phyloP scores from a whole-genome alignment of 2,797 vertebrate genomes.

The Picus viridis region DNA sequence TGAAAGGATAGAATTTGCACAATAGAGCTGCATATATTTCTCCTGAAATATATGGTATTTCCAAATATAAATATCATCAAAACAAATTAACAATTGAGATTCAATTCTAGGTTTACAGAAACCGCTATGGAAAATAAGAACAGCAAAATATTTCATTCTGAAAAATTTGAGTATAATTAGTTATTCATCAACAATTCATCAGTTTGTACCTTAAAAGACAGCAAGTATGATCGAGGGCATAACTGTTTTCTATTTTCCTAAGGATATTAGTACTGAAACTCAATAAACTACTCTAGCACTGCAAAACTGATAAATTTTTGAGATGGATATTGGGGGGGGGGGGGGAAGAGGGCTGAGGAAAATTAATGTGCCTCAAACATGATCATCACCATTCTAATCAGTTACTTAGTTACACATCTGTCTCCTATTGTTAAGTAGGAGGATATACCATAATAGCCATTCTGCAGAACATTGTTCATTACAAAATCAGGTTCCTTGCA shows the following conservation, averaged over 20 bases:
- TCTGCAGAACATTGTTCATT: neutral
- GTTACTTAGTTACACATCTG: neutral
- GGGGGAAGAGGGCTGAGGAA: too few species aligned
- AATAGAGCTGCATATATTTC: neutral
- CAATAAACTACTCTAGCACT: neutral
- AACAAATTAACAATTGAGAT: neutral
- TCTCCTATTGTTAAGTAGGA: neutral
- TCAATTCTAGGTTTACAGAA: neutral
- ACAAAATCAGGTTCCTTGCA: neutral
- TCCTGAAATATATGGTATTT: slow-evolving; percentile 3
- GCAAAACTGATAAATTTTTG: neutral
- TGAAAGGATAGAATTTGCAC: neutral
- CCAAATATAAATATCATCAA: neutral
- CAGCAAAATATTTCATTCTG: neutral
- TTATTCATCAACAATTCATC: neutral
- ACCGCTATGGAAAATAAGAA: neutral
- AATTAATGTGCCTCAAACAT: neutral
- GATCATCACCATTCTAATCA: neutral
- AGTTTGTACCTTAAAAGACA: neutral
- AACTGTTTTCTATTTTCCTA: neutral
- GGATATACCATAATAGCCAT: neutral
- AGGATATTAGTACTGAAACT: neutral
- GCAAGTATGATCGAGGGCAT: neutral
- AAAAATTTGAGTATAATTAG: neutral
- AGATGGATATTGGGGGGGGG: too few species aligned